Conservation (phyloP, 2,888 invertebrate genomes). For the Cataglyphis albicans region DNA sequence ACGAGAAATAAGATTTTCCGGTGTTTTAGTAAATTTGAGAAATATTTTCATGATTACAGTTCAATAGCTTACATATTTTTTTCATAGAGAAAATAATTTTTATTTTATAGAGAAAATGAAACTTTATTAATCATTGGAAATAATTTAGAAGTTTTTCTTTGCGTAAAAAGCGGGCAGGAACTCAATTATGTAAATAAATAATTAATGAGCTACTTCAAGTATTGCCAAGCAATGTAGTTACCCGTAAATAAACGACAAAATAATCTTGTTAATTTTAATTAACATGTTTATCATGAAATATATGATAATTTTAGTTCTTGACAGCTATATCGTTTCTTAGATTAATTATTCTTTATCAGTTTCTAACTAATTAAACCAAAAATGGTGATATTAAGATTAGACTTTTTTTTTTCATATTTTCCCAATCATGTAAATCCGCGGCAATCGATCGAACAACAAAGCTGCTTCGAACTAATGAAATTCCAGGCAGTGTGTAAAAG, state of each 20-base stretch:
- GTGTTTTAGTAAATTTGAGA: background rate
- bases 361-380: background rate
- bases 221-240: background rate
- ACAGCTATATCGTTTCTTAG: background rate
- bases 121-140: background rate
- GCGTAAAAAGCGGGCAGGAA: background rate
- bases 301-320: background rate
- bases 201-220: background rate
- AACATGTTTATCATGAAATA: background rate
- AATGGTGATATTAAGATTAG: background rate
- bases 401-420: background rate
- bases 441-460: conserved; percentile 22
- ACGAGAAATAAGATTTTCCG: background rate
- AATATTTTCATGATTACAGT: background rate
- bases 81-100: background rate
- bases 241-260: background rate
- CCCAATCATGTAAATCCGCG: background rate
- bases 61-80: background rate
- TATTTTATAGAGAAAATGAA: background rate
- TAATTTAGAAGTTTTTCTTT: background rate
- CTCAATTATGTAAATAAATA: background rate
- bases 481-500: conserved; percentile 26
- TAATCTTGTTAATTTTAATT: conserved; percentile 2
- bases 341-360: background rate
- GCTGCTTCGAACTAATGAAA: conserved; percentile 41